These are phyloP conservation scores for Lepidocyrtoides sp. DNA, from an alignment of 2,888 invertebrate species.

Conservation along the genomic window DNA sequence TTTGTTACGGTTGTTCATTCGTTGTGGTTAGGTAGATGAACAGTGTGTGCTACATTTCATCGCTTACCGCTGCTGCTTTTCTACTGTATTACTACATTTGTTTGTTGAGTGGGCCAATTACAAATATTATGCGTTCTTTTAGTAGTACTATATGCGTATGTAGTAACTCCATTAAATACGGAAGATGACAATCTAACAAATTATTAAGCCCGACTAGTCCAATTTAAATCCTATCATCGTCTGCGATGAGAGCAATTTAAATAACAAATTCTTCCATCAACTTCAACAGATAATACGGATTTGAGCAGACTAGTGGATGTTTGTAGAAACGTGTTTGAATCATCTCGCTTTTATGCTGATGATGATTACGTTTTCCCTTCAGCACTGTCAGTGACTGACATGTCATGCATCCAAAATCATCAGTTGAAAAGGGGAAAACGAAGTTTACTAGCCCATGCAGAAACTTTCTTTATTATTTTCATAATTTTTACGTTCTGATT, in stretches of 20 bases:
- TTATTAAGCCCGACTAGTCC: conserved; percentile 46
- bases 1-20: not conserved
- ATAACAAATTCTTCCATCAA: conserved; percentile 45
- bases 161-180: conserved; percentile 53
- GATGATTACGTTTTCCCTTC: conserved; percentile 59
- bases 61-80: not conserved
- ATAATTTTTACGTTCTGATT: not conserved
- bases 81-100: not conserved
- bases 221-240: conserved; percentile 65
- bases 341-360: no score
- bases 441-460: not conserved
- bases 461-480: not conserved
- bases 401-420: conserved; percentile 39
- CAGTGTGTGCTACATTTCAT: no score
- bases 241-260: conserved; percentile 39
- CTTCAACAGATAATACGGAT: no score
- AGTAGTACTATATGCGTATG: not conserved
- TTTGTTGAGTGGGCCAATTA: conserved; percentile 1
- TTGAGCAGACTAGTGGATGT: no score
- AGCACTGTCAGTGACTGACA: conserved; percentile 39
- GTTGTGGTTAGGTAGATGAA: not conserved
- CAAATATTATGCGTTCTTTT: no score
- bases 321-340: no score
- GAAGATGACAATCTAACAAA: conserved; percentile 76
- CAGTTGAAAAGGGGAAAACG: conserved; percentile 12